phyloP scores from a whole-genome alignment of 2,113 vertebrate genomes.

The Galeopterus variegatus region DNA sequence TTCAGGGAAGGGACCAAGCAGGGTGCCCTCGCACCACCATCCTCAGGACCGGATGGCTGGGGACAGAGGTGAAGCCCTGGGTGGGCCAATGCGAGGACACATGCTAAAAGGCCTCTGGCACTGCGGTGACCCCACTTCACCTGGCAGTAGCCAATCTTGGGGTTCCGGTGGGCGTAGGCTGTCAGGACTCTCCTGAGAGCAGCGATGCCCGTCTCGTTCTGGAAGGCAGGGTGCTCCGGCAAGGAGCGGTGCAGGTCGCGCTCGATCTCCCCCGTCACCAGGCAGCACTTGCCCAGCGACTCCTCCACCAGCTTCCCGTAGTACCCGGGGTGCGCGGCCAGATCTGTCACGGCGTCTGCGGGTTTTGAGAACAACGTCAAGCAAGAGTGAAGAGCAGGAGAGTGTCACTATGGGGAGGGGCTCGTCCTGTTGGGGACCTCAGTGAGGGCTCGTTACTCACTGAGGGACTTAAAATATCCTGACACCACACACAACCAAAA shows the following conservation, averaged over 20 bases:
- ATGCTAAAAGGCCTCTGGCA: neutral
- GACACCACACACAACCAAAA: neutral
- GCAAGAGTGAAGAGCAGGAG: fast-evolving
- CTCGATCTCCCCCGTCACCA: conserved; percentile 97
- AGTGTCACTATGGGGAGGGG: neutral
- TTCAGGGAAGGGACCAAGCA: neutral
- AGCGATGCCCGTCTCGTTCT: conserved; percentile 95
- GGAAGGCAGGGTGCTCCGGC: conserved; percentile 97
- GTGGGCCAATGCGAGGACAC: fast-evolving
- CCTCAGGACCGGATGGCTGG: neutral
- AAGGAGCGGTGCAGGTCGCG: conserved; percentile 97
- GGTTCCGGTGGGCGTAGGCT: conserved; percentile 96
- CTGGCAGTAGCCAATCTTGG: conserved; percentile 99
- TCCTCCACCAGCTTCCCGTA: conserved; percentile 93
- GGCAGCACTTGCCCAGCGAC: conserved; percentile 93
- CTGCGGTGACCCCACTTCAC: conserved; percentile 77
- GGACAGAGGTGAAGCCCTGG: fast-evolving
- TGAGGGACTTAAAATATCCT: neutral
- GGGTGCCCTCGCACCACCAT: neutral
- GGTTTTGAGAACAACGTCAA: neutral
- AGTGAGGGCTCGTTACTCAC: neutral
- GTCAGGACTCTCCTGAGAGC: conserved; percentile 96
- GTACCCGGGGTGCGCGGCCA: conserved; percentile 92
- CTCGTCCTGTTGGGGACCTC: neutral
- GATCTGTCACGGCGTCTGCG: conserved; percentile 93